Evolutionary conservation across 2,888 invertebrate genomes (phyloP), one percentile per base, ranked within the genome.

Genomic region (Eristalis arbustorum): DNA sequence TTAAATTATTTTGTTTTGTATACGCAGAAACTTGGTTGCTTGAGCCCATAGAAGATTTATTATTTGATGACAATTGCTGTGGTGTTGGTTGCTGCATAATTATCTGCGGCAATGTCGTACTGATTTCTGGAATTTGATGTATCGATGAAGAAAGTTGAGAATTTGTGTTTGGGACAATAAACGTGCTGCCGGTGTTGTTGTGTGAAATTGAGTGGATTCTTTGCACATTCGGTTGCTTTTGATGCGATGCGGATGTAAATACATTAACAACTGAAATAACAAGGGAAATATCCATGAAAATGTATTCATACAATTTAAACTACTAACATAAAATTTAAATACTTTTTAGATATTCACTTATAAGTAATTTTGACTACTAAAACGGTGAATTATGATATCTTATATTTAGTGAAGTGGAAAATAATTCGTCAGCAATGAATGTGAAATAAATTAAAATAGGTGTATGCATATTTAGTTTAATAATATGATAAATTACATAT

Each of bases 221-320:
- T 72, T 90, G 89, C 14, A 90, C 79, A 23, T 82, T 83, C 13
- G 80, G 88, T 75, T 84, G 90, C 72, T 85, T 88, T 69, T 84
- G 88, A 64, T 88, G 84, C 1, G 85, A 78, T 34, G 90, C 89
- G 13, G 90, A 90, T 2, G 90, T 90, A 68, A 91, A 91, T 0
- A 92, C 90, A 80, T 92, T 92, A 22, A 92, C 90, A 90, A 92
- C 90, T 89, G 71, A 68, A 80, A 77, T 25, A 67, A 64, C 13
- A 76, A 37, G 25, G 4, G 37, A 37, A 3, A 37, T 13, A 37
- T 37, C 3, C 13, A 37, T 37, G 13, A 37, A 37, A 3, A 13
- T 1, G 37, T 3, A 1, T 37, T 13, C 1, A 37, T 37, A n/a
- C n/a, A n/a, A n/a, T n/a, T n/a, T n/a, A 37, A 37, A 37, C 37